Base-by-base conservation (phyloP, 2,797 vertebrate genomes). In the Paratrypauchen microcephalus region DNA sequence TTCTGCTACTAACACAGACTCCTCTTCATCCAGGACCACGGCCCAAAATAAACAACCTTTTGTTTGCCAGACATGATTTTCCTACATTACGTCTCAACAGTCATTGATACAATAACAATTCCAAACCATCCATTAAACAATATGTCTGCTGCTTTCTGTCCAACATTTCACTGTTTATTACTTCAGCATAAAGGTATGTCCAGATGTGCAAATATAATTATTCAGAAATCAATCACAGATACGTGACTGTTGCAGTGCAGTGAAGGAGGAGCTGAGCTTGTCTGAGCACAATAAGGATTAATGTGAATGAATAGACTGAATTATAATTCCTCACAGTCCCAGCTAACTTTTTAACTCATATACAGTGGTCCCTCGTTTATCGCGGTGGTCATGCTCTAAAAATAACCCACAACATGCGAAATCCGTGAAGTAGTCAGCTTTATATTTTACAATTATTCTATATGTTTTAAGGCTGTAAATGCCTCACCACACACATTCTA, bases 21-120 rank as follows among this genome's bases (percentile, higher is more conserved):
- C 74, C 61, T 85, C 81, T 82, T 84, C 78, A 77, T 83, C 78
- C 70, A 63, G 71, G 84, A 77, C 87, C 81, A 84, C 82, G 75
- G 73, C 77, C 73, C 83, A 86, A 86, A 88, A 89, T 90, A 91
- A 91, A 92, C 88, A 90, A 52, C 73, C 81, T 83, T 90, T 88
- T 87, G 75, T 89, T 88, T 88, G 82, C 56, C 83, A 86, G 86
- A 90, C 83, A 68, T 67, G 52, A 82, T 81, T 86, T 88, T 92
- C 88, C 88, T 88, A 77, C 78, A 75, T 75, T 80, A 86, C 76
- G 82, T 86, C 84, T 86, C 75, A 87, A 80, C 85, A 89, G 84
- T 89, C 86, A 76, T 80, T 72, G 81, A 86, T 87, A 91, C 83
- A 92, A 92, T 90, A 94, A 92, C 90, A 92, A 90, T 85, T 77